Evolutionary conservation across 2,888 invertebrate species (phyloP), one percentile per base, ranked within the genome.

Genomic region (Adelphocoris suturalis): DNA sequence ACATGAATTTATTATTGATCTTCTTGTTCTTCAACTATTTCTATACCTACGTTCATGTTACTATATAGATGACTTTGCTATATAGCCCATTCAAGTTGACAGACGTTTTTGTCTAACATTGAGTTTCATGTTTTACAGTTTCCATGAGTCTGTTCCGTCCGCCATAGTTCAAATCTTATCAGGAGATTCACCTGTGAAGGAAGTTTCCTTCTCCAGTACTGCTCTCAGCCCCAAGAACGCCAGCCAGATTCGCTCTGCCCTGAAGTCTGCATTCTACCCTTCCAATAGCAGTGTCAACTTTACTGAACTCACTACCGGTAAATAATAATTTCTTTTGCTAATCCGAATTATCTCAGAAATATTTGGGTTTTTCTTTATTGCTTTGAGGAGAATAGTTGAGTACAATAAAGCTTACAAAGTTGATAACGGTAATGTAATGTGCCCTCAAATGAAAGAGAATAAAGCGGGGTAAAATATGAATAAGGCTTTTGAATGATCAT

Each of bases 271-370:
- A 0, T 82, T 82, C 55, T 82, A 52, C 23, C 82, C 82, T 16
- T 12, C 7, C 4, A 46, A 16, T 46, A 19, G 9, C 47, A 37
- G 52, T 11, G 14, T 7, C 19, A 82, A 82, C 52, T 82, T 52
- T 23, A 82, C 82, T 4, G 52, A 52, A 19, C 27, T 82, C 37
- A 12, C 52, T 16, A 23, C 82, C 16, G 82, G 82, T 82, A 82
- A 80, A 47, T 61, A 61, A 23, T 11, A 37, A 4, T 37, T 37
- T 7, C 2, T 37, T 37, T 37, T 37, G 37, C 37, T 37, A 7
- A 2, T 37, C 7, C n/a, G 7, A 2, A 37, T 37, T 37, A 37
- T 37, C n/a, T n/a, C n/a, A n/a, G 7, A 37, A 37, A 37, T 37
- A 4, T 37, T 37, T 37, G 37, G 37, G 37, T 37, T 37, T 37